A percentile compares a stretch with the other conserved stretches of the same genome.
phyloP scores from a whole-genome alignment of 2,888 invertebrate species.

The Tridacna crocea region DNA sequence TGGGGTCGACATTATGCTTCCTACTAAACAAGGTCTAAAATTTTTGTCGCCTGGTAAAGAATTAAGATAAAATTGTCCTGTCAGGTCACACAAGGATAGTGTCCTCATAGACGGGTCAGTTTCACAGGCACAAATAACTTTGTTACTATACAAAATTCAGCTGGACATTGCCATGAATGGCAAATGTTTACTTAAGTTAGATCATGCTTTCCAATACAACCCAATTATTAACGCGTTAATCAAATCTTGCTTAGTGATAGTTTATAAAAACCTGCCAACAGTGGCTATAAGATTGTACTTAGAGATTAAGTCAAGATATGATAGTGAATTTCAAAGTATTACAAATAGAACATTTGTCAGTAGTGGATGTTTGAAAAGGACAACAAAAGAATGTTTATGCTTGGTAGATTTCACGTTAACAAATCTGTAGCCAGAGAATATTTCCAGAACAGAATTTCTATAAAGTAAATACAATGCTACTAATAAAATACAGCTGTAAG shows the following conservation, averaged over 20 bases:
- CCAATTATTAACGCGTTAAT: conserved; percentile 14
- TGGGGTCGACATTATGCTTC: too few relatives aligned
- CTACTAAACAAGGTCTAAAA: too few relatives aligned
- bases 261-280: conserved; percentile 23
- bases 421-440: too few relatives aligned
- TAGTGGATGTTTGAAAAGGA: background rate
- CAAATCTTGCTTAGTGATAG: conserved; percentile 19
- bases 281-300: conserved; percentile 16
- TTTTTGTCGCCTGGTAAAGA: too few relatives aligned
- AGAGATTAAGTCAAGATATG: conserved; percentile 18
- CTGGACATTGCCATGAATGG: conserved; percentile 2
- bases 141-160: background rate
- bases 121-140: background rate
- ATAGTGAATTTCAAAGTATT: conserved; percentile 18
- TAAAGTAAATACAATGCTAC: too few relatives aligned
- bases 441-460: too few relatives aligned
- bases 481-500: too few relatives aligned
- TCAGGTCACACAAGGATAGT: conserved; percentile 44
- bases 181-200: conserved; percentile 8
- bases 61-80: background rate
- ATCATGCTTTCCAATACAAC: background rate
- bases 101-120: conserved; percentile 30
- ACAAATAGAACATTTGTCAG: conserved; percentile 8
- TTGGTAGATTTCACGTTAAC: background rate
- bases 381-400: conserved; percentile 7